Conservation (phyloP, 35 echinoderm and acorn worm genomes). For the Strongylocentrotus purpuratus region DNA sequence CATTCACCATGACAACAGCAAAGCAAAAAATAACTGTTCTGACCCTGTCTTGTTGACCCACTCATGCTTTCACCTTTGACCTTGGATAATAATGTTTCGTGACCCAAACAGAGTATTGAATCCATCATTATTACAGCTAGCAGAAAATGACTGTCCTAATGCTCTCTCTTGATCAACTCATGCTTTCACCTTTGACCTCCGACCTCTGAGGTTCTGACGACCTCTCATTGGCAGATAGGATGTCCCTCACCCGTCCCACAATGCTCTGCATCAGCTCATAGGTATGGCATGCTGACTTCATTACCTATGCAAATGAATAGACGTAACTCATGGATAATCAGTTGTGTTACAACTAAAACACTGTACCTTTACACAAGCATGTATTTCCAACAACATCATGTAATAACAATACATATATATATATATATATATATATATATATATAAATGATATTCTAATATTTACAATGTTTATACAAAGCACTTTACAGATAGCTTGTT, state of each 20-base stretch:
- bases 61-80: neutral
- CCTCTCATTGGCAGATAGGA: constrained; percentile 58
- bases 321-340: neutral
- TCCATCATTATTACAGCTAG: neutral
- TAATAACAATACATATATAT: too few species aligned
- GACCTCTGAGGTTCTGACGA: neutral
- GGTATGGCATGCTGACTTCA: constrained; percentile 71
- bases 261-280: constrained; percentile 82
- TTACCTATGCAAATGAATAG: constrained; percentile 44
- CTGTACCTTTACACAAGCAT: neutral
- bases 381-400: too few species aligned
- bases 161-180: neutral
- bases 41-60: neutral
- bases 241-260: constrained; percentile 69
- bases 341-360: too few species aligned
- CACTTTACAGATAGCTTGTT: too few species aligned
- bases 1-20: too few species aligned
- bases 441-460: too few species aligned
- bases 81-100: neutral
- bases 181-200: neutral
- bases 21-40: neutral
- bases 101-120: neutral
- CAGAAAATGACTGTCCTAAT: neutral
- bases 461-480: too few species aligned
- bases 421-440: too few species aligned